These are phyloP conservation scores for Chloroceryle aenea DNA, from an alignment of 2,113 vertebrate species.

Conservation along the genomic window DNA sequence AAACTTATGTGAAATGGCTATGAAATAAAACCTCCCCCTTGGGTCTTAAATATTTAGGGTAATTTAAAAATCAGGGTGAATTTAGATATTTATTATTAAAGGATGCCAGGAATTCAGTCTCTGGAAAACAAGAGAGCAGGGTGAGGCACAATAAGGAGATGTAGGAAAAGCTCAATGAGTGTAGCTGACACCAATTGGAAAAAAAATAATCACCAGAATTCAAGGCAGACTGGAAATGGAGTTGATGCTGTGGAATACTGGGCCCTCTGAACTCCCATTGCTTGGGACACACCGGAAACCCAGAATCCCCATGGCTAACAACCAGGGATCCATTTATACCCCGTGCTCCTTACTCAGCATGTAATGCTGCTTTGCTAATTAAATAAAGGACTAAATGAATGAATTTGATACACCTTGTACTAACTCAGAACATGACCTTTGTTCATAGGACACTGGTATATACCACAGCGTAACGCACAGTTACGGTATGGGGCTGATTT, in stretches of 20 bases:
- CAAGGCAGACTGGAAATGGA: too few species aligned
- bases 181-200: too few species aligned
- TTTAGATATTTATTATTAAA: background rate
- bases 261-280: too few species aligned
- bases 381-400: background rate
- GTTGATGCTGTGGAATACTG: too few species aligned
- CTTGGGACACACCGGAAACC: background rate
- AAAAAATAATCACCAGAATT: too few species aligned
- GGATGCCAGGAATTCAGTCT: background rate
- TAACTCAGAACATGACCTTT: background rate
- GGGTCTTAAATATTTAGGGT: background rate
- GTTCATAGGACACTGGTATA: constrained; percentile 68
- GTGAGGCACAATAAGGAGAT: background rate
- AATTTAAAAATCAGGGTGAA: background rate
- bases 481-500: constrained; percentile 74
- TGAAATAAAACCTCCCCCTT: background rate
- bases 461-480: constrained; percentile 71
- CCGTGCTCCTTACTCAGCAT: background rate
- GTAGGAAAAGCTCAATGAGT: too few species aligned
- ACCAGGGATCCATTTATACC: background rate
- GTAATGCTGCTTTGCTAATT: background rate
- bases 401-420: background rate
- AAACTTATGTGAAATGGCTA: background rate
- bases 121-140: background rate
- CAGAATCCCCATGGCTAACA: background rate